Evolutionary conservation across 2,888 invertebrate genomes (phyloP).

Genomic region (Chrysolina americana): DNA sequence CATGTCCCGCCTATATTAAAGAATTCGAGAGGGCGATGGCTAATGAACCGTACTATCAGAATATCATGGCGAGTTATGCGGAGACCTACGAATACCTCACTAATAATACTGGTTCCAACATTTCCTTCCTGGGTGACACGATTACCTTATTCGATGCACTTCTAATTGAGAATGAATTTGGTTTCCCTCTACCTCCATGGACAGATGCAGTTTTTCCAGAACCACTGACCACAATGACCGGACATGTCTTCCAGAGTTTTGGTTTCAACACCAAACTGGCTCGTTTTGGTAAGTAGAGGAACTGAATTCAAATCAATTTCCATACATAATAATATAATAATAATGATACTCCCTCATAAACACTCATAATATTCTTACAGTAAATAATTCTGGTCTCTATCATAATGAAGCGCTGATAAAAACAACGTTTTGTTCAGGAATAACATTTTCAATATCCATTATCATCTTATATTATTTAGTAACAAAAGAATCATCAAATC

Average conservation of each 20-base stretch:
- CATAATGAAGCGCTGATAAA: no score
- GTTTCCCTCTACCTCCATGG: constrained; percentile 38
- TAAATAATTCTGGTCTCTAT: no score
- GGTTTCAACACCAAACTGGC: constrained; percentile 22
- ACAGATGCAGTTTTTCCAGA: constrained; percentile 41
- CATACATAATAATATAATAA: no score
- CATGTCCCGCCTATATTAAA: constrained; percentile 27
- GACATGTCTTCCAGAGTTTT: constrained; percentile 15
- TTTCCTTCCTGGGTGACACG: not conserved
- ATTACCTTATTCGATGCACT: constrained; percentile 32
- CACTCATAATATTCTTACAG: no score
- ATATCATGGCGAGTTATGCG: constrained; percentile 71
- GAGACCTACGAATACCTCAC: constrained; percentile 67
- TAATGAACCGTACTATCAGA: constrained; percentile 56
- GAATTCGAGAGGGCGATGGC: constrained; percentile 12
- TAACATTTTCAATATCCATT: no score
- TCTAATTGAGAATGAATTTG: constrained; percentile 31
- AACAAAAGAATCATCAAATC: no score
- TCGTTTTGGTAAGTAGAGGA: constrained; percentile 33
- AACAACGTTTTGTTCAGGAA: no score
- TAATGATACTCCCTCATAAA: no score
- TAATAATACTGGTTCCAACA: constrained; percentile 21
- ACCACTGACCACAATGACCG: constrained; percentile 30
- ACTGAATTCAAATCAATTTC: no score
- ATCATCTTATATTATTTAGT: no score